Evolutionary conservation across 2,113 vertebrate genomes (phyloP).

Genomic region (Dasyprocta punctata): DNA sequence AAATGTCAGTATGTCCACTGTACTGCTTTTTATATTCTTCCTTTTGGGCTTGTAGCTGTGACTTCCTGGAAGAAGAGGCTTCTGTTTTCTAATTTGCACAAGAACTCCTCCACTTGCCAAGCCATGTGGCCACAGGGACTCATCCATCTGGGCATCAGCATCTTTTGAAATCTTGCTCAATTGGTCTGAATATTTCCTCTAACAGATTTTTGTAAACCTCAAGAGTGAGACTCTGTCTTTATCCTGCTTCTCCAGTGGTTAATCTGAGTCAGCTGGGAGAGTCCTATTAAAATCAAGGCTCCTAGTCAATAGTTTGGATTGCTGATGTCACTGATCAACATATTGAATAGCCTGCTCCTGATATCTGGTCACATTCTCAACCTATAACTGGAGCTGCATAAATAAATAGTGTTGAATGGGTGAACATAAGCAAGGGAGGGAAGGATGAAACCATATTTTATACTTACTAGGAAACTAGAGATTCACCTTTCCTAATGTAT

Average conservation of each 20-base stretch:
- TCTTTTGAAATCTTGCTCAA: background rate
- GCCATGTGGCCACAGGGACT: background rate
- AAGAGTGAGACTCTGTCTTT: background rate
- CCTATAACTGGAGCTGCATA: background rate
- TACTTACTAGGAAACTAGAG: background rate
- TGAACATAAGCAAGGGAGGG: background rate
- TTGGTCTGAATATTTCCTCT: background rate
- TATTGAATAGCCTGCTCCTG: background rate
- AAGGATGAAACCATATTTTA: background rate
- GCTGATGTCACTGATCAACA: background rate
- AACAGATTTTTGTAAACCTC: background rate
- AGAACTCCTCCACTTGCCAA: background rate
- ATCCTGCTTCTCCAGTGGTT: background rate
- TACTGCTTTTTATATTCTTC: background rate
- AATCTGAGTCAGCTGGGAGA: background rate
- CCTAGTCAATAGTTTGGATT: background rate
- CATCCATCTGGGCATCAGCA: background rate
- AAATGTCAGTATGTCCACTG: background rate
- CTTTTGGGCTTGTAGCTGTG: background rate
- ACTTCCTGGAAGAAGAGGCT: background rate
- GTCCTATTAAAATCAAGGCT: background rate
- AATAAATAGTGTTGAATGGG: background rate
- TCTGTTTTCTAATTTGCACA: background rate
- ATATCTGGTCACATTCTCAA: background rate
- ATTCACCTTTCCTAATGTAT: background rate